phyloP scores from a whole-genome alignment of 1,140 invertebrate genomes.

The Drosophila athabasca region DNA sequence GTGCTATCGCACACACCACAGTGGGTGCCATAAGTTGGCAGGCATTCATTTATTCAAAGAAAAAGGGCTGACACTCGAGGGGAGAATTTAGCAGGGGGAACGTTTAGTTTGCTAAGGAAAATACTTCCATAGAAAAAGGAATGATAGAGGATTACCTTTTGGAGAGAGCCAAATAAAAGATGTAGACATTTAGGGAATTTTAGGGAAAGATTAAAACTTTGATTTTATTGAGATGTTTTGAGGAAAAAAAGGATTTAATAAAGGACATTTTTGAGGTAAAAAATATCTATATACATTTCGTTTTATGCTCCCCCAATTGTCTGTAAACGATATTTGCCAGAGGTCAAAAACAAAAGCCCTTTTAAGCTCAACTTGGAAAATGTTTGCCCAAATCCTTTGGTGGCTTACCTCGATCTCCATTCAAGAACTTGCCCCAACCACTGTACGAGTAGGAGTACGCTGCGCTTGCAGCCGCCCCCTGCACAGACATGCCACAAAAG shows the following conservation, averaged over 20 bases:
- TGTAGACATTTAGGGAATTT: too few species aligned
- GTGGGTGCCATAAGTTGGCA: slow-evolving; percentile 51
- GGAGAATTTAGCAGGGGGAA: background rate
- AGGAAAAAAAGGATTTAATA: too few species aligned
- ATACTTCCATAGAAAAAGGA: too few species aligned
- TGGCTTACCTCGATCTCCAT: slow-evolving; percentile 16
- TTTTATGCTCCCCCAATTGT: too few species aligned
- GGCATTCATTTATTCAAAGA: slow-evolving; percentile 5
- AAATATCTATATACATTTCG: too few species aligned
- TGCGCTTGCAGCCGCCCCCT: slow-evolving; percentile 24
- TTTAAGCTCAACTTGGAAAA: background rate
- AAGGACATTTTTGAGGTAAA: too few species aligned
- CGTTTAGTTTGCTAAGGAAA: slow-evolving; percentile 9
- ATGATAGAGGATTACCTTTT: too few species aligned
- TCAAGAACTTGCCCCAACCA: slow-evolving; percentile 43
- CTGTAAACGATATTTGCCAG: too few species aligned
- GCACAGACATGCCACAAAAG: slow-evolving; percentile 56
- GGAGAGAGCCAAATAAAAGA: too few species aligned
- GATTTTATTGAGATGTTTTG: too few species aligned
- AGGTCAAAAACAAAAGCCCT: background rate
- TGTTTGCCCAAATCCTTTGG: background rate
- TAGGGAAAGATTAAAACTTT: too few species aligned
- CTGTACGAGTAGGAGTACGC: slow-evolving; percentile 29
- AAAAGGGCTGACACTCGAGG: slow-evolving; percentile 7
- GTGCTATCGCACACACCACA: slow-evolving; percentile 38